Percentiles rank a stretch among this genome's conserved stretches.
These are phyloP conservation scores for Siniperca chuatsi DNA, from an alignment of 2,113 vertebrate species.

Conservation along the genomic window DNA sequence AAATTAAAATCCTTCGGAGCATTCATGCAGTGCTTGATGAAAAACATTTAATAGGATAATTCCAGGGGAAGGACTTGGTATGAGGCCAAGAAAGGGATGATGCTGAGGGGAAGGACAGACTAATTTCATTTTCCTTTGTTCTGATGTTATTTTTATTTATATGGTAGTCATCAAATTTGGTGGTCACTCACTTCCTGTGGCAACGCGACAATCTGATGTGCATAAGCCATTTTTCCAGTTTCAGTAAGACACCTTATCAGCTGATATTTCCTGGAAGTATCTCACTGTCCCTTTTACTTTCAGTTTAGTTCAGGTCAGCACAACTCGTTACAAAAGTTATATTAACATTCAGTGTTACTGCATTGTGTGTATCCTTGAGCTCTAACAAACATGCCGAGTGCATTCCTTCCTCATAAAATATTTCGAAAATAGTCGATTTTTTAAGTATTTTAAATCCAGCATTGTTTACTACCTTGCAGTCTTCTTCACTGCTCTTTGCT, in stretches of 20 bases:
- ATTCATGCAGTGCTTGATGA: slow-evolving; percentile 29
- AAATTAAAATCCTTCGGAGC: slow-evolving; percentile 46
- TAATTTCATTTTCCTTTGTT: neutral
- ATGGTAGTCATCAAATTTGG: neutral
- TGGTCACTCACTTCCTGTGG: neutral
- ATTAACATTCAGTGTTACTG: neutral
- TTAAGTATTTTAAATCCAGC: no score
- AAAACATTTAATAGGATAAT: slow-evolving; percentile 15
- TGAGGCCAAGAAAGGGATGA: neutral
- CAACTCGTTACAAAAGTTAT: neutral
- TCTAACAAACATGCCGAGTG: neutral
- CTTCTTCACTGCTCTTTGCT: neutral
- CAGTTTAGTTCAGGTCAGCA: neutral
- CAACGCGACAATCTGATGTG: neutral
- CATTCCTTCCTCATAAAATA: neutral
- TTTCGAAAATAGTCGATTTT: neutral
- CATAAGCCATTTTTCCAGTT: neutral
- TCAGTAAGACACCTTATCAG: neutral
- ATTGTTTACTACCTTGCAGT: neutral
- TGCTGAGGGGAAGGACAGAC: neutral
- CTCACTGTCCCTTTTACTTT: neutral
- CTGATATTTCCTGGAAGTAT: neutral
- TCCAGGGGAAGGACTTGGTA: neutral
- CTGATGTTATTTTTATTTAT: neutral
- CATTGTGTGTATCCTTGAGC: neutral